Evolutionary conservation across 1,140 invertebrate species (phyloP).

Genomic region (Papilio polytes): DNA sequence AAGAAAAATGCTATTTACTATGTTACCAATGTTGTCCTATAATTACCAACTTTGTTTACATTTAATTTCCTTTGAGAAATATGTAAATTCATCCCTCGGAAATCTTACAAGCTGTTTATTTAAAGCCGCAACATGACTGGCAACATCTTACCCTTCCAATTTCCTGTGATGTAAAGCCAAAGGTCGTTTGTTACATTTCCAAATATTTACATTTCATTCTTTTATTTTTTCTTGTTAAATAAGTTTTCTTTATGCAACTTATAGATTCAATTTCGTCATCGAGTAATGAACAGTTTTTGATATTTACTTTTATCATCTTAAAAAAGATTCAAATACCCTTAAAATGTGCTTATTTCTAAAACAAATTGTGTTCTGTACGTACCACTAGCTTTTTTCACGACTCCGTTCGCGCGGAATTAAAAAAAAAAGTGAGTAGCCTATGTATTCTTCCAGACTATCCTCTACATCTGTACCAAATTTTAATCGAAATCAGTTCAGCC

Average conservation of each 20-base stretch:
- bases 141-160: conserved; percentile 27
- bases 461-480: too few relatives aligned
- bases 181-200: conserved; percentile 11
- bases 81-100: conserved; percentile 3
- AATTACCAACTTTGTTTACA: not conserved
- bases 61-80: conserved; percentile 3
- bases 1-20: not conserved
- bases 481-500: too few relatives aligned
- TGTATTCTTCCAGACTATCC: too few relatives aligned
- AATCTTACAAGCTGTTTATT: conserved; percentile 24
- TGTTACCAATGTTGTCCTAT: not conserved
- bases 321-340: not conserved
- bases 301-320: too few relatives aligned
- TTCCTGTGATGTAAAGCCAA: not conserved
- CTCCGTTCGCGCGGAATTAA: too few relatives aligned
- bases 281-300: too few relatives aligned
- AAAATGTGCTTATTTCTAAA: not conserved
- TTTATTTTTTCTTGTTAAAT: not conserved
- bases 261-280: too few relatives aligned
- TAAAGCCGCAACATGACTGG: conserved; percentile 9
- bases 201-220: not conserved
- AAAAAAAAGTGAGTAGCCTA: too few relatives aligned
- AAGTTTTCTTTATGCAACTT: not conserved
- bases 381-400: not conserved
- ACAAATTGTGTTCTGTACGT: too few relatives aligned